Conservation (phyloP, 92 coral and sea anemone species). For the Parazoanthus atlanticus region DNA sequence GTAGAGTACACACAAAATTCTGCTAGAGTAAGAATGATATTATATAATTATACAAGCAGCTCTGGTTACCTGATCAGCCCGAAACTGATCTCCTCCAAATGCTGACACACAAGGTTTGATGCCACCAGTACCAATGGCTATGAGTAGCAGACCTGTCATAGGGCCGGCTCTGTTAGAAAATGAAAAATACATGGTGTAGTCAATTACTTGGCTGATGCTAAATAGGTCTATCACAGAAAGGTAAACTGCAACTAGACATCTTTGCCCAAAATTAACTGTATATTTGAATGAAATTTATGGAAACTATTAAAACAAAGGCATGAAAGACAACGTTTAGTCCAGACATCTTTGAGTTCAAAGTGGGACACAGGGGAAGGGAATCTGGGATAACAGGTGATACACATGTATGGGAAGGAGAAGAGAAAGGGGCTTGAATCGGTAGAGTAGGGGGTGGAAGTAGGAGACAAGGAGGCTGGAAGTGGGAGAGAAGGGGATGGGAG, state of each 20-base stretch:
- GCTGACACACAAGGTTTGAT: constrained; percentile 99
- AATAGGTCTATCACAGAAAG: not conserved
- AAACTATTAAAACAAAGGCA: no score
- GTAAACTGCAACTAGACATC: not conserved
- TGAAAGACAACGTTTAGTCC: no score
- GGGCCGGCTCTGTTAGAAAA: constrained; percentile 78
- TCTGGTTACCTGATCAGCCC: constrained; percentile 76
- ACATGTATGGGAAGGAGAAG: not conserved
- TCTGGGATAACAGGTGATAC: not conserved
- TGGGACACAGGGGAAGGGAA: no score
- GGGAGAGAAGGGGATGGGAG: not conserved
- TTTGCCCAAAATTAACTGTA: not conserved
- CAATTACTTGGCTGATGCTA: not conserved
- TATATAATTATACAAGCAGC: no score
- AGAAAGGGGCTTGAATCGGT: not conserved
- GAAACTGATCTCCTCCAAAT: constrained; percentile 99
- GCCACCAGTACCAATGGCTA: constrained; percentile 98
- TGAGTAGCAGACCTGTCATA: constrained; percentile 86
- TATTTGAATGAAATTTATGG: not conserved
- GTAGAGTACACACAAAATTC: not conserved
- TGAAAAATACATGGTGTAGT: not conserved
- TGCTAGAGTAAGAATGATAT: no score
- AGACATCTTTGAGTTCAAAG: no score
- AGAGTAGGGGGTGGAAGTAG: not conserved
- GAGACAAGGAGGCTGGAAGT: not conserved